These are phyloP conservation scores for Epistrophe eligans DNA, from an alignment of 2,888 invertebrate genomes.

Conservation along the genomic window DNA sequence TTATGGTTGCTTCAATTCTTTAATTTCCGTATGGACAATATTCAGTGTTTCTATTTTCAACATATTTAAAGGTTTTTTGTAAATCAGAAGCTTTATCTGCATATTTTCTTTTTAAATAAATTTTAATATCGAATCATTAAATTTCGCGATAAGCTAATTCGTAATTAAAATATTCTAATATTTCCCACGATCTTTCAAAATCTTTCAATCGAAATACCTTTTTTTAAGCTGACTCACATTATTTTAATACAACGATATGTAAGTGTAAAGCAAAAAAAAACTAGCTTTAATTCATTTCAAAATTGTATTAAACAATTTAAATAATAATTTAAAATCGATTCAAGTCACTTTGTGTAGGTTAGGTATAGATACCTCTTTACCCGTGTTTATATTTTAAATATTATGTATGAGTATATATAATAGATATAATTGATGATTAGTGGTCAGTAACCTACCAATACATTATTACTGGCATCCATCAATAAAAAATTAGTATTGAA, in stretches of 20 bases:
- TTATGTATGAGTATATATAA: neutral
- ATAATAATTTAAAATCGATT: neutral
- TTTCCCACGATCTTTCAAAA: too few species aligned
- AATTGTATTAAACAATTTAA: neutral
- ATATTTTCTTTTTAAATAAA: too few species aligned
- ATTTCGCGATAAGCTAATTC: too few species aligned
- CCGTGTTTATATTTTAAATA: neutral
- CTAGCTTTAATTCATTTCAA: neutral
- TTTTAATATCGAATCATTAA: too few species aligned
- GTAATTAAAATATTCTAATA: too few species aligned
- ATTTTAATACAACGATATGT: too few species aligned
- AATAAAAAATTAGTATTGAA: neutral
- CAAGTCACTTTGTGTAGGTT: neutral
- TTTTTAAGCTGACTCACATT: neutral
- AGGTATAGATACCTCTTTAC: too few species aligned
- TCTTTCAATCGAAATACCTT: neutral
- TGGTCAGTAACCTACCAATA: slow-evolving; percentile 8
- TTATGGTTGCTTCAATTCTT: too few species aligned
- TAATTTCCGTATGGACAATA: too few species aligned
- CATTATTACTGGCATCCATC: neutral
- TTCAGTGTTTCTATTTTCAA: too few species aligned
- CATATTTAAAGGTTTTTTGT: too few species aligned
- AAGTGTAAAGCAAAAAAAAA: neutral
- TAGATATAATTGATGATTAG: neutral
- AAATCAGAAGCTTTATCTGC: too few species aligned